Percentiles rank a stretch among this genome's conserved stretches.
Evolutionary conservation across 2,113 vertebrate species (phyloP).

Genomic region (Tachysurus fulvidraco): DNA sequence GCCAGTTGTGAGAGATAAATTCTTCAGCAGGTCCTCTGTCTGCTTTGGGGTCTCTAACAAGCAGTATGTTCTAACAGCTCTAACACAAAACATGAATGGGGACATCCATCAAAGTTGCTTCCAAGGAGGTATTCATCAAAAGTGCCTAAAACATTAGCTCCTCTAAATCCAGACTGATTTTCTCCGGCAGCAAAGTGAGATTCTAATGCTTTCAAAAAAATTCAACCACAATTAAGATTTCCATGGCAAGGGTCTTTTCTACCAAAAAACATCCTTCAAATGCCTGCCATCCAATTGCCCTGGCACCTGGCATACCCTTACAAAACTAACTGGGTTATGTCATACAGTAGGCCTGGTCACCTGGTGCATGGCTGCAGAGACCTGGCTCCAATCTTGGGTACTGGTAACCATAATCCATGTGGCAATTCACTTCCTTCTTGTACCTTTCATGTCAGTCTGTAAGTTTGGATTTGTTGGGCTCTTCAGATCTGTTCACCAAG

Average conservation of each 20-base stretch:
- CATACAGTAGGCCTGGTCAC: neutral
- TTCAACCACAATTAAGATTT: neutral
- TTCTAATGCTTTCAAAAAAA: neutral
- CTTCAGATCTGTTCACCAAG: neutral
- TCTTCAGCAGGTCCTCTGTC: neutral
- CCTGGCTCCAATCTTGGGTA: neutral
- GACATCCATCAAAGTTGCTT: neutral
- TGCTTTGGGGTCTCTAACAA: neutral
- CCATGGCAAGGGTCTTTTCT: neutral
- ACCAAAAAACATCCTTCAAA: neutral
- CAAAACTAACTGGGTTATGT: neutral
- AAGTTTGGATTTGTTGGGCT: neutral
- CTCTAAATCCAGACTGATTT: neutral
- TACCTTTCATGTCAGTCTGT: neutral
- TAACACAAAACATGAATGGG: neutral
- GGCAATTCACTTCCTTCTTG: neutral
- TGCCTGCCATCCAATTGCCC: neutral
- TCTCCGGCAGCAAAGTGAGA: neutral
- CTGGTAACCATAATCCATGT: neutral
- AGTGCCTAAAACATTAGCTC: neutral
- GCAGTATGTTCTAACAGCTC: neutral
- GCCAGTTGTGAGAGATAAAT: neutral
- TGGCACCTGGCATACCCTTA: neutral
- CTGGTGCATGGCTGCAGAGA: neutral
- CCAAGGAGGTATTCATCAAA: neutral